Conservation (phyloP, 2,888 invertebrate genomes). For the Tethea ocularis region DNA sequence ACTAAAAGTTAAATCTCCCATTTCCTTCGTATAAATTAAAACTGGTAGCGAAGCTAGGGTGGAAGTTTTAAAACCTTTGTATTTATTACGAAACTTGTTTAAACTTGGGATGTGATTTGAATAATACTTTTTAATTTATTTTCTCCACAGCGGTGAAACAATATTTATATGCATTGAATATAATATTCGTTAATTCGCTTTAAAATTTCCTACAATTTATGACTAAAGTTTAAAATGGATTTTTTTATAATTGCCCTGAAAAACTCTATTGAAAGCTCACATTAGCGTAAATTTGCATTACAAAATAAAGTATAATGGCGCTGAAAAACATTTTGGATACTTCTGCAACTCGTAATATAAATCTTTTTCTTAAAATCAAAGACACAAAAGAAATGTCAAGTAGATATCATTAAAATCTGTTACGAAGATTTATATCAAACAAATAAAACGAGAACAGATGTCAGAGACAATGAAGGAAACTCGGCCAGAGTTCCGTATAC, state of each 20-base stretch:
- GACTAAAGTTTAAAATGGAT: background rate
- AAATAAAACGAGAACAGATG: slow-evolving; percentile 27
- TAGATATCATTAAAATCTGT: background rate
- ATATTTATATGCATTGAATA: background rate
- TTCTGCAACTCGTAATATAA: background rate
- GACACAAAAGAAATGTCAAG: background rate
- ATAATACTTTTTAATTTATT: slow-evolving; percentile 46
- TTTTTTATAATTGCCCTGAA: background rate
- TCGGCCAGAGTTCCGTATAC: slow-evolving; percentile 35
- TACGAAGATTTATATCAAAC: slow-evolving; percentile 5
- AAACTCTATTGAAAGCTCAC: background rate
- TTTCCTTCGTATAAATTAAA: slow-evolving; percentile 34
- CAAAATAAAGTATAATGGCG: background rate
- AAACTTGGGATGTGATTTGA: slow-evolving; percentile 39
- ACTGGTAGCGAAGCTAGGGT: slow-evolving; percentile 17
- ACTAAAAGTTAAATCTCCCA: slow-evolving; percentile 13
- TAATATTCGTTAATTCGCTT: background rate
- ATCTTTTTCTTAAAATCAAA: background rate
- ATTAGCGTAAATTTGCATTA: background rate
- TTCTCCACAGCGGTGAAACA: background rate
- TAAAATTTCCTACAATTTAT: background rate
- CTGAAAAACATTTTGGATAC: background rate
- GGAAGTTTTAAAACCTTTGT: slow-evolving; percentile 34
- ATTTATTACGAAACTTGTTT: slow-evolving; percentile 43
- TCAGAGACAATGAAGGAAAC: slow-evolving; percentile 40